A percentile compares a stretch with the other conserved stretches of the same genome.
Evolutionary conservation across 2,797 vertebrate genomes (phyloP).

Genomic region (Premnoplex brunnescens): DNA sequence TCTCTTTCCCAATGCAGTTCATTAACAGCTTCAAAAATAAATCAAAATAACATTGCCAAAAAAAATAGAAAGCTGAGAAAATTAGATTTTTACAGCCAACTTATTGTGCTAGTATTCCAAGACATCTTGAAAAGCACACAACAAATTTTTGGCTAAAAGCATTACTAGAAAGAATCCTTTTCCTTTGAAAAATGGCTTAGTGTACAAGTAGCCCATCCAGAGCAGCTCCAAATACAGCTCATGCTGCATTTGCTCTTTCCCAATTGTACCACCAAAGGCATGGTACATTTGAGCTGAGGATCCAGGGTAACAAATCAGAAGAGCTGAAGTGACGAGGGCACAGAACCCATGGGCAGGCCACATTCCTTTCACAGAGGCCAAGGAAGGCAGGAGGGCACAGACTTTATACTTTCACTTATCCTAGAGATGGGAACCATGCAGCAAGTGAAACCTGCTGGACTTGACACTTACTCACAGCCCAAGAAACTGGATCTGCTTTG

Average conservation of each 20-base stretch:
- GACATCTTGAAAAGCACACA: background rate
- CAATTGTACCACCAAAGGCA: background rate
- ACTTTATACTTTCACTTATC: background rate
- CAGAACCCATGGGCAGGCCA: background rate
- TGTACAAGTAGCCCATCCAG: background rate
- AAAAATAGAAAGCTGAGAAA: background rate
- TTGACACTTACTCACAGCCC: background rate
- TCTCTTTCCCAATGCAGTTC: slow-evolving; percentile 45
- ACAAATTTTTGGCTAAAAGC: background rate
- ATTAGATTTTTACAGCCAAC: slow-evolving; percentile 42
- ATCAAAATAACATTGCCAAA: slow-evolving; percentile 39
- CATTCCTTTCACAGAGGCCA: background rate
- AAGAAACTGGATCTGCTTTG: background rate
- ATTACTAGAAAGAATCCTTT: background rate
- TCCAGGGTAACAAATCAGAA: background rate
- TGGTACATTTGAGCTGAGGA: background rate
- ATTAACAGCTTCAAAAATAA: slow-evolving; percentile 59
- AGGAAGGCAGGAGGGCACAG: background rate
- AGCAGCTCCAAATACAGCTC: background rate
- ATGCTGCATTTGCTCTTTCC: background rate
- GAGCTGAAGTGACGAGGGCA: background rate
- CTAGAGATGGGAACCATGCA: background rate
- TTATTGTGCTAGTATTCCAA: background rate
- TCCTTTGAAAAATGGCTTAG: background rate
- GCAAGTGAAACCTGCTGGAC: background rate